Percentiles rank a stretch among this genome's conserved stretches.
These are phyloP conservation scores for Chrysochloris asiatica DNA, from an alignment of 2,113 vertebrate genomes.

Conservation along the genomic window DNA sequence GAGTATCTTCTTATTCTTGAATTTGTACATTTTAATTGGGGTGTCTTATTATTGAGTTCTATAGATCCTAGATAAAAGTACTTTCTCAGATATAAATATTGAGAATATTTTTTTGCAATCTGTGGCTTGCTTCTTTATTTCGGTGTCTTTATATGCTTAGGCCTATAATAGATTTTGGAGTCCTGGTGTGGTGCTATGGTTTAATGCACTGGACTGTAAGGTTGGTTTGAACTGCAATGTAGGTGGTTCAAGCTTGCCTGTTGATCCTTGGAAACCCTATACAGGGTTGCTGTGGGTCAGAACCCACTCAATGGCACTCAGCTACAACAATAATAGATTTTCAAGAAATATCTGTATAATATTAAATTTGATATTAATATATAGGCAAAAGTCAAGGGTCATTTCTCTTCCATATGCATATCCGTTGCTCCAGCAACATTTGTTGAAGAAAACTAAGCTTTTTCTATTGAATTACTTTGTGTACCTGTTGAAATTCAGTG, in stretches of 20 bases:
- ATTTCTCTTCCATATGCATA: background rate
- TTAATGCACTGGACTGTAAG: too few relatives aligned
- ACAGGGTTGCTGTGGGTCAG: too few relatives aligned
- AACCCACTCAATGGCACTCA: too few relatives aligned
- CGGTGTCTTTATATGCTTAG: constrained; percentile 29
- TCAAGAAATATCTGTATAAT: constrained; percentile 26
- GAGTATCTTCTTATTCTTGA: too few relatives aligned
- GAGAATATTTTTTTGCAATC: constrained; percentile 7
- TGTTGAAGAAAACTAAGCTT: background rate
- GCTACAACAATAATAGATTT: constrained; percentile 14
- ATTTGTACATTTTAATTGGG: background rate
- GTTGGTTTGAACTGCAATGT: too few relatives aligned
- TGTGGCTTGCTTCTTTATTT: background rate
- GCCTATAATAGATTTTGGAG: constrained; percentile 4
- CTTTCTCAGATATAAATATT: background rate
- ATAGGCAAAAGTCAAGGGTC: constrained; percentile 37
- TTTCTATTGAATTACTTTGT: constrained; percentile 9
- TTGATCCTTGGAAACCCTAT: too few relatives aligned
- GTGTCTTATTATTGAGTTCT: constrained; percentile 15
- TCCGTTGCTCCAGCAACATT: constrained; percentile 30
- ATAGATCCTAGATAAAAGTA: background rate
- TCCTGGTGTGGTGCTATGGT: too few relatives aligned
- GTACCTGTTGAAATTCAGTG: constrained; percentile 26
- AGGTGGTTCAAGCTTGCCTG: too few relatives aligned
- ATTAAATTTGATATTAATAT: background rate